A percentile compares a stretch with the other conserved stretches of the same genome.
Conservation (phyloP, 1,140 invertebrate species). For the Episyrphus balteatus region DNA sequence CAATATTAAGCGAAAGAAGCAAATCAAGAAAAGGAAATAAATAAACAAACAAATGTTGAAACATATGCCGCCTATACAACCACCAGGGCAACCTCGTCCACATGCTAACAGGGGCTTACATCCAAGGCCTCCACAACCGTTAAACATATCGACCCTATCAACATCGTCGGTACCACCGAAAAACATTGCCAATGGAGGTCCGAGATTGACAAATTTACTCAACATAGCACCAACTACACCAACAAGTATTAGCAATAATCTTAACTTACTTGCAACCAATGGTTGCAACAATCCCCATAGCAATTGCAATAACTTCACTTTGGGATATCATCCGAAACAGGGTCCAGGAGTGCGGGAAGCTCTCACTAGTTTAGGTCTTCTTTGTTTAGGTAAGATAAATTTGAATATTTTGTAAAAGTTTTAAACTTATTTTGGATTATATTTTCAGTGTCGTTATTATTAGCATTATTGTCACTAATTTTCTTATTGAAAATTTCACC, state of each 20-base stretch:
- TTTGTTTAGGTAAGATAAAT: conserved; percentile 49
- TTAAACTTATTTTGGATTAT: neutral
- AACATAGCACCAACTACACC: conserved; percentile 16
- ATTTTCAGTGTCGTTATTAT: conserved; percentile 55
- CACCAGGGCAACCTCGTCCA: too few relatives aligned
- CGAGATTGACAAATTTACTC: conserved; percentile 17
- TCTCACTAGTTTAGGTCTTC: conserved; percentile 71
- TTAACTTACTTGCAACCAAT: neutral
- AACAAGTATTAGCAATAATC: conserved; percentile 1
- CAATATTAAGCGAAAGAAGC: too few relatives aligned
- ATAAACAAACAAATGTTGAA: too few relatives aligned
- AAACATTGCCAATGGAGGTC: conserved; percentile 18
- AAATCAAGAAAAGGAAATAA: too few relatives aligned
- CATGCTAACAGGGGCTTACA: conserved; percentile 14
- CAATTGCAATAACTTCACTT: conserved; percentile 20
- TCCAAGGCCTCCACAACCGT: conserved; percentile 38
- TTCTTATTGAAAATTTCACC: conserved; percentile 77
- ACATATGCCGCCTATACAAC: too few relatives aligned
- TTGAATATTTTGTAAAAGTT: neutral
- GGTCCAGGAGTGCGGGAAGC: conserved; percentile 47
- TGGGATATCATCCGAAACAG: conserved; percentile 18
- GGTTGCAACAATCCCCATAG: conserved; percentile 17
- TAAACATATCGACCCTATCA: conserved; percentile 57
- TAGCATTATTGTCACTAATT: conserved; percentile 71
- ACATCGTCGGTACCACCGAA: conserved; percentile 18